These are phyloP conservation scores for Drosophila lacteicornis DNA, from an alignment of 1,140 invertebrate species.

Conservation along the genomic window DNA sequence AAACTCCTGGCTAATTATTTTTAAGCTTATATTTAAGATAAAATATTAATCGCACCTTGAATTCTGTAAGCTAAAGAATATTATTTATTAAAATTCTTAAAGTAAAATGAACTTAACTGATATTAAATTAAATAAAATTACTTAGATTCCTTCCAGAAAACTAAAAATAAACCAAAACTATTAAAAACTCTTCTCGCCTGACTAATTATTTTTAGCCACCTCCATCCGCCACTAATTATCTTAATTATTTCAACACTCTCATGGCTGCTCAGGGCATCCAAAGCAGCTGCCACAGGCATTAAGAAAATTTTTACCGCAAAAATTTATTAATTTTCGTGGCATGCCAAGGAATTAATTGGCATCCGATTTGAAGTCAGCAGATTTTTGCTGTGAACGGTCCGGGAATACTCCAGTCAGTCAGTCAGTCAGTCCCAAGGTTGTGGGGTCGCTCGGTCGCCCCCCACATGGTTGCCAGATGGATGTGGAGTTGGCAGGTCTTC, in stretches of 20 bases:
- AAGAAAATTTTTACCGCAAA: constrained; percentile 12
- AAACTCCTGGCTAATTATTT: constrained; percentile 2
- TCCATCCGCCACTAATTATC: not conserved
- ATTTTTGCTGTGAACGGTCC: not conserved
- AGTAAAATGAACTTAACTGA: too few species aligned
- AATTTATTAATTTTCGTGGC: constrained; percentile 29
- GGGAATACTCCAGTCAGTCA: not conserved
- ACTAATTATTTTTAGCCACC: not conserved
- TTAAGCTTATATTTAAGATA: too few species aligned
- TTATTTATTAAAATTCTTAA: too few species aligned
- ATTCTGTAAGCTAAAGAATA: too few species aligned
- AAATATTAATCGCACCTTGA: too few species aligned
- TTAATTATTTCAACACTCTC: constrained; percentile 7
- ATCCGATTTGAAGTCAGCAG: constrained; percentile 36
- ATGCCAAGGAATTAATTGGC: constrained; percentile 36
- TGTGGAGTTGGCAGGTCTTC: constrained; percentile 44
- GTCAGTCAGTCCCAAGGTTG: constrained; percentile 9
- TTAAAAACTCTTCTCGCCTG: not conserved
- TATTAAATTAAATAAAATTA: too few species aligned
- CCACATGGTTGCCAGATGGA: constrained; percentile 1
- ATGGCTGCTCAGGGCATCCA: not conserved
- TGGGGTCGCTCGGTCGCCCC: not conserved
- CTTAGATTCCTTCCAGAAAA: too few species aligned
- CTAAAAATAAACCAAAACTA: not conserved
- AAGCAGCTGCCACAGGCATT: constrained; percentile 5